Evolutionary conservation across 2,113 vertebrate genomes (phyloP).

Genomic region (Salvelinus alpinus): DNA sequence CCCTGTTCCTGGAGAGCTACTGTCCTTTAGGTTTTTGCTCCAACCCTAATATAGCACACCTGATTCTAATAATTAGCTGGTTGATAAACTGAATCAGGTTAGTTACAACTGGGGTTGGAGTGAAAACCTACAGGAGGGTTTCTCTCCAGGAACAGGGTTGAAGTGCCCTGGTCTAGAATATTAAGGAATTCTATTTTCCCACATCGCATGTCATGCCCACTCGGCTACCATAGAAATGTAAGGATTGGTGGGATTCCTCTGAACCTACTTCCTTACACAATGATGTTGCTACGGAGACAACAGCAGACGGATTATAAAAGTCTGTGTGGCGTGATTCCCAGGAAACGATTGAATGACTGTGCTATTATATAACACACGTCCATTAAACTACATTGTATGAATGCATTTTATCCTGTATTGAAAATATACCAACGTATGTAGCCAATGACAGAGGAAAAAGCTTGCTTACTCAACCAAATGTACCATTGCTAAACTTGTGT

Average conservation of each 20-base stretch:
- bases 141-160: too few relatives aligned
- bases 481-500: background rate
- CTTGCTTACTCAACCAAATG: background rate
- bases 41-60: too few relatives aligned
- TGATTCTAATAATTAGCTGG: too few relatives aligned
- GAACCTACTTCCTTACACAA: slow-evolving; percentile 23
- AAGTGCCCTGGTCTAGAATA: background rate
- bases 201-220: background rate
- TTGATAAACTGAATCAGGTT: too few relatives aligned
- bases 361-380: background rate
- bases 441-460: background rate
- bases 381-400: background rate
- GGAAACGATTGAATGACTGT: background rate
- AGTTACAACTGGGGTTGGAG: too few relatives aligned
- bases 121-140: too few relatives aligned
- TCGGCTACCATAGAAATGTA: background rate
- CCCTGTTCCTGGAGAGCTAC: too few relatives aligned
- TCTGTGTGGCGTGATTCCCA: background rate
- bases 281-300: slow-evolving; percentile 31
- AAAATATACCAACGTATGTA: background rate
- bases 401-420: too few relatives aligned
- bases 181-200: background rate
- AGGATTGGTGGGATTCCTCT: background rate
- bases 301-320: slow-evolving; percentile 17
- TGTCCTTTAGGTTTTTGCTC: too few relatives aligned